A percentile compares a stretch with the other conserved stretches of the same genome.
These are phyloP conservation scores for Erythrocercus mccallii DNA, from an alignment of 2,113 vertebrate genomes.

Conservation along the genomic window DNA sequence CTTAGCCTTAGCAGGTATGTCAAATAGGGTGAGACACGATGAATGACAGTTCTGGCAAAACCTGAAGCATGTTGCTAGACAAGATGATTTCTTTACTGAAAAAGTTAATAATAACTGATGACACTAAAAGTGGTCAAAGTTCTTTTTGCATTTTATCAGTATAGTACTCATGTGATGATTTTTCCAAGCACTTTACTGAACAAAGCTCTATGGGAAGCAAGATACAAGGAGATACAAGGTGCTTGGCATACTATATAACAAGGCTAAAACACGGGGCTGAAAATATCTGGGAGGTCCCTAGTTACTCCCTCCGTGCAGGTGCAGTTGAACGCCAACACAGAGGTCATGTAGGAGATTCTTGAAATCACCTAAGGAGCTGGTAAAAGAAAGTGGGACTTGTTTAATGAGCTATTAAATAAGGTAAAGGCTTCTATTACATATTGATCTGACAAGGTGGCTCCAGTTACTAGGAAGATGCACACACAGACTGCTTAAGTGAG, in stretches of 20 bases:
- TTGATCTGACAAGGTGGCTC: background rate
- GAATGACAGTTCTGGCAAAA: background rate
- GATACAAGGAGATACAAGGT: background rate
- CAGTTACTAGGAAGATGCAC: background rate
- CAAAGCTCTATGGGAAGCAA: background rate
- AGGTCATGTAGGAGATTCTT: background rate
- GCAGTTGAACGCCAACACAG: background rate
- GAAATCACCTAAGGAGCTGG: background rate
- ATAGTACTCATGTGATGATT: background rate
- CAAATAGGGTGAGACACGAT: background rate
- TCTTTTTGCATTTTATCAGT: background rate
- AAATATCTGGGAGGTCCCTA: background rate
- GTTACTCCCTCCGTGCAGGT: fast-evolving
- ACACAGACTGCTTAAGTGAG: background rate
- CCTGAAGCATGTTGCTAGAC: background rate
- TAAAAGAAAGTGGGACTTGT: background rate
- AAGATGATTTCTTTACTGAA: background rate
- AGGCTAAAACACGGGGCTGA: background rate
- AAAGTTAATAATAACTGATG: background rate
- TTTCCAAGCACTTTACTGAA: background rate
- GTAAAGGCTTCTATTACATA: background rate
- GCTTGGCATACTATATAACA: background rate
- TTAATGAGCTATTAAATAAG: conserved; percentile 24
- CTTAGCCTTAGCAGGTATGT: background rate
- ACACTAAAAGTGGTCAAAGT: background rate